phyloP scores from a whole-genome alignment of 1,140 invertebrate species.

The Fopius arisanus region DNA sequence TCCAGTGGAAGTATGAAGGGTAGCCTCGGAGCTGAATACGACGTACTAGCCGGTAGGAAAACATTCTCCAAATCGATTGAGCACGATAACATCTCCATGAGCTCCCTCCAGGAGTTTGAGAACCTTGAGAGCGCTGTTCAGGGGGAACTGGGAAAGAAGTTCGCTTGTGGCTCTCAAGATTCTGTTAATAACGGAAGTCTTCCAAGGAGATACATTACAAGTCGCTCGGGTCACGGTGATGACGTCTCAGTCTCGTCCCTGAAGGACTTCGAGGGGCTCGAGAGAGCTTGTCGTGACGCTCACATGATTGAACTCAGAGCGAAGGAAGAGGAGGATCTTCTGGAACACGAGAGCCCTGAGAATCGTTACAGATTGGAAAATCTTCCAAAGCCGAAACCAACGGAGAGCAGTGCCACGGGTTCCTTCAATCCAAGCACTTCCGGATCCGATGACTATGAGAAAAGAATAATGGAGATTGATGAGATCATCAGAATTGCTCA shows the following conservation, averaged over 20 bases:
- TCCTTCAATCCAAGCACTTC: slow-evolving; percentile 68
- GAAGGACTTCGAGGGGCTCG: slow-evolving; percentile 93
- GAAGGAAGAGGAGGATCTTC: slow-evolving; percentile 84
- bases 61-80: slow-evolving; percentile 82
- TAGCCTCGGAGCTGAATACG: slow-evolving; percentile 85
- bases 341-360: slow-evolving; percentile 78
- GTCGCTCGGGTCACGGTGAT: slow-evolving; percentile 80
- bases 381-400: slow-evolving; percentile 45
- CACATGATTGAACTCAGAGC: slow-evolving; percentile 83
- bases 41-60: slow-evolving; percentile 79
- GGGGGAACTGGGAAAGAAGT: slow-evolving; percentile 68
- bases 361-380: slow-evolving; percentile 60
- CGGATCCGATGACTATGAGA: slow-evolving; percentile 73
- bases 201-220: slow-evolving; percentile 69
- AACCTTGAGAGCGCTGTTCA: slow-evolving; percentile 83
- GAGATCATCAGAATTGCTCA: slow-evolving; percentile 77
- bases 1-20: slow-evolving; percentile 79
- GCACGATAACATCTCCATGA: slow-evolving; percentile 90
- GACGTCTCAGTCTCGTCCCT: slow-evolving; percentile 90
- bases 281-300: slow-evolving; percentile 85
- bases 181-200: slow-evolving; percentile 79
- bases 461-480: slow-evolving; percentile 77
- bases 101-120: slow-evolving; percentile 94
- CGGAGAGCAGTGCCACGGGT: slow-evolving; percentile 45
- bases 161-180: slow-evolving; percentile 75